A percentile compares a stretch with the other conserved stretches of the same genome.
These are phyloP conservation scores for Sander lucioperca DNA, from an alignment of 2,113 vertebrate species.

Conservation along the genomic window DNA sequence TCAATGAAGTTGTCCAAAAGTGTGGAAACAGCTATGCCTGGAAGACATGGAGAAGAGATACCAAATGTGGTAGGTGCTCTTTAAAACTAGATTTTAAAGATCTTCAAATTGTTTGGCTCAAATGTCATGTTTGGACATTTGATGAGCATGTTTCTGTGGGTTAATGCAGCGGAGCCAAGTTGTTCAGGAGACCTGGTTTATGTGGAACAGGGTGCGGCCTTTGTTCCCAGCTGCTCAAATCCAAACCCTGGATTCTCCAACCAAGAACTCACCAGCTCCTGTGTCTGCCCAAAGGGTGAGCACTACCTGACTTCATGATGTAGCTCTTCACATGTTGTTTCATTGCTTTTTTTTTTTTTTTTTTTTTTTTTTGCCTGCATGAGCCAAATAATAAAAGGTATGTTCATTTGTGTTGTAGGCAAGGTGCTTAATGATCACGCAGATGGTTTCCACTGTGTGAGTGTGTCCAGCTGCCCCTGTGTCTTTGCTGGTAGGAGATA, in stretches of 20 bases:
- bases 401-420: slow-evolving; percentile 45
- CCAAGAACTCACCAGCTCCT: slow-evolving; percentile 60
- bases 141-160: slow-evolving; percentile 24
- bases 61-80: slow-evolving; percentile 67
- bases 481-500: slow-evolving; percentile 61
- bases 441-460: slow-evolving; percentile 58
- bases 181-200: slow-evolving; percentile 76
- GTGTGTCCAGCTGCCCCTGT: slow-evolving; percentile 68
- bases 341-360: neutral
- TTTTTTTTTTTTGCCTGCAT: neutral
- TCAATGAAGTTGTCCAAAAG: slow-evolving; percentile 49
- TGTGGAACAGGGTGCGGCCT: slow-evolving; percentile 61
- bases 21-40: slow-evolving; percentile 41
- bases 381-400: neutral
- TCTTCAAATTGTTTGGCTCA: too few species aligned
- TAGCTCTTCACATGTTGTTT: neutral
- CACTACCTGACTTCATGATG: neutral
- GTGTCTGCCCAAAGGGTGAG: slow-evolving; percentile 75
- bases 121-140: neutral
- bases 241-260: slow-evolving; percentile 29
- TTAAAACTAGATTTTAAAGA: neutral
- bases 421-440: slow-evolving; percentile 71
- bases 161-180: slow-evolving; percentile 45
- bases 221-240: slow-evolving; percentile 77
- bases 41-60: slow-evolving; percentile 44